Evolutionary conservation across 2,888 invertebrate genomes (phyloP), one percentile per base, ranked within the genome.

Genomic region (Apamea crenata): DNA sequence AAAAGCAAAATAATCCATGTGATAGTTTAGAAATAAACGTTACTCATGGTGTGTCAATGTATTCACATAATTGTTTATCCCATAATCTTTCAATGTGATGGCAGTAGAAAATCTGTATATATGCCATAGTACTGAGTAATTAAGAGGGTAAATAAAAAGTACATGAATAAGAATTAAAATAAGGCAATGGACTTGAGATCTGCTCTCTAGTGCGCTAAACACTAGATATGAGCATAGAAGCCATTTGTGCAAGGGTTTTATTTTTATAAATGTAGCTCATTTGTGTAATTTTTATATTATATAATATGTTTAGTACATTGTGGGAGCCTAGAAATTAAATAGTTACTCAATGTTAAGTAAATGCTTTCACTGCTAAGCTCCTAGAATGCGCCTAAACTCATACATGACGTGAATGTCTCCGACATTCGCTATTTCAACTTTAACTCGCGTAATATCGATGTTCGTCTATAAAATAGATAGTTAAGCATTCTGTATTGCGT

Each of bases 81-180:
- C 63, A 70, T 86, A 74, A 80, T 53, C 61, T 76, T 88, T 86
- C 80, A 83, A 88, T 83, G 77, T 85, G 85, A 83, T 87, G 82
- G 84, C 85, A 89, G 81, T 85, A 84, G 81, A 86, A 84, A 89
- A 85, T 79, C 85, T 91, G 90, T 92, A 92, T 82, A 92, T 89
- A 89, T 86, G 88, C 90, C 91, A 90, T 90, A 87, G 86, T 90
- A 90, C 85, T 88, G 88, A 90, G 77, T 88, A 89, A 80, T 85
- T 89, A 87, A 88, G 86, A 81, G 82, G 77, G 75, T 81, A 86
- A 81, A 80, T 82, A 81, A 79, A 79, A 66, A 85, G 74, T 90
- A 87, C 86, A 84, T 84, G 78, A 84, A 83, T 89, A 87, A 87
- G 88, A 81, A 87, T 87, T 87, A 85, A 86, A 86, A 78, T 90